Conservation (phyloP, 1,140 invertebrate species). For the Neodiprion pinetum region DNA sequence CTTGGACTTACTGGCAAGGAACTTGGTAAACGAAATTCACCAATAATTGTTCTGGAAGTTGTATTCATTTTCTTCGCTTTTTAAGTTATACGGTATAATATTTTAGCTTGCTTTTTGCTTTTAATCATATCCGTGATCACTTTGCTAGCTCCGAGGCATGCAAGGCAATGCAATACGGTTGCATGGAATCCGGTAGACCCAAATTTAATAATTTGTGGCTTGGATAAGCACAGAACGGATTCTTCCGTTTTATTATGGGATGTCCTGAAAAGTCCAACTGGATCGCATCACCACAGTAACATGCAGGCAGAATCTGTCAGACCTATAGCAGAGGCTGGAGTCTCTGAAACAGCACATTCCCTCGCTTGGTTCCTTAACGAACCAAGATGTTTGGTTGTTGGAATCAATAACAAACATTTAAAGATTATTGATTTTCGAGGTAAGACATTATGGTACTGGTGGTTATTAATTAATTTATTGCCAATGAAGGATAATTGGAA, state of each 20-base stretch:
- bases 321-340: slow-evolving; percentile 72
- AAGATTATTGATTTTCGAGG: slow-evolving; percentile 93
- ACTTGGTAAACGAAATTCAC: slow-evolving; percentile 67
- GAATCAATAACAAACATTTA: slow-evolving; percentile 88
- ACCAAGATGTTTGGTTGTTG: slow-evolving; percentile 78
- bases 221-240: slow-evolving; percentile 87
- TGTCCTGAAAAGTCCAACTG: slow-evolving; percentile 64
- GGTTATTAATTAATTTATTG: slow-evolving; percentile 19
- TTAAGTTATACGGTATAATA: background rate
- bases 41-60: slow-evolving; percentile 11
- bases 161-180: slow-evolving; percentile 85
- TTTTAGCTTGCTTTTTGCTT: background rate
- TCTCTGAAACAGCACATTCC: slow-evolving; percentile 84
- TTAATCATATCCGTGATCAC: slow-evolving; percentile 34
- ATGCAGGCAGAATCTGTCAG: slow-evolving; percentile 55
- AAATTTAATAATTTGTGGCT: slow-evolving; percentile 82
- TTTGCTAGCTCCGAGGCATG: slow-evolving; percentile 75
- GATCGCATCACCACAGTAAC: slow-evolving; percentile 47
- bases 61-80: background rate
- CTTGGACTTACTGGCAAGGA: slow-evolving; percentile 76
- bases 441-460: slow-evolving; percentile 48
- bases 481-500: slow-evolving; percentile 25
- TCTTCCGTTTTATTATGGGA: slow-evolving; percentile 85
- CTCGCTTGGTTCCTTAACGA: slow-evolving; percentile 84
- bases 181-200: slow-evolving; percentile 88